phyloP scores from a whole-genome alignment of 2,797 vertebrate species.

The Sebastes steindachneri region DNA sequence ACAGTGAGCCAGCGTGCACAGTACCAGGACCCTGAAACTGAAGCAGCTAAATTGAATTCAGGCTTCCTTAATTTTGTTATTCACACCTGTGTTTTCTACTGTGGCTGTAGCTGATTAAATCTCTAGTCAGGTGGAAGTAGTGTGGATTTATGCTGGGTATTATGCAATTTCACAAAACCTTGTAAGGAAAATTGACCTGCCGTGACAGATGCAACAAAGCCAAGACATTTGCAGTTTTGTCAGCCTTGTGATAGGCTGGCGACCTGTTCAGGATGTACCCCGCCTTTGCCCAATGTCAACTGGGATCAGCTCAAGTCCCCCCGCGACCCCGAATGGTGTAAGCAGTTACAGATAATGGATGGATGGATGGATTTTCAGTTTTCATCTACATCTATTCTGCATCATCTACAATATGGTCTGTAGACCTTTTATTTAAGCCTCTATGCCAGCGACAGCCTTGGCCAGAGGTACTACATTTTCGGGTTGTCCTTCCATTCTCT shows the following conservation, averaged over 20 bases:
- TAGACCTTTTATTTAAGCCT: neutral
- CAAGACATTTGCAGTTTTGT: no score
- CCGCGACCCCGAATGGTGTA: no score
- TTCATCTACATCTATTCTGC: neutral
- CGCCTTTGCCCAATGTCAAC: no score
- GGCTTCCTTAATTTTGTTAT: neutral
- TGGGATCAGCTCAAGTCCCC: no score
- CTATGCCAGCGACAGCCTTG: no score
- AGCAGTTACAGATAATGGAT: no score
- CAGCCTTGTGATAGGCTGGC: no score
- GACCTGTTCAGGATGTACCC: no score
- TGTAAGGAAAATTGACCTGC: neutral
- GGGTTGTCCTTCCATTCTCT: no score
- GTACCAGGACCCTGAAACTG: neutral
- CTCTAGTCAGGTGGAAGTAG: neutral
- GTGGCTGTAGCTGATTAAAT: neutral
- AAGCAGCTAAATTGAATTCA: neutral
- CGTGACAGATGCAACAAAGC: neutral
- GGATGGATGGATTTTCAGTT: neutral
- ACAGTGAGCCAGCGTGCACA: neutral
- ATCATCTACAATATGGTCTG: neutral
- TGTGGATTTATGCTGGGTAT: neutral
- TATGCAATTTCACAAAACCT: neutral
- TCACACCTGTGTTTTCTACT: neutral
- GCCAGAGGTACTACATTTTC: no score